A percentile compares a stretch with the other conserved stretches of the same genome.
These are phyloP conservation scores for Xenus cinereus DNA, from an alignment of 2,113 vertebrate species.

Conservation along the genomic window DNA sequence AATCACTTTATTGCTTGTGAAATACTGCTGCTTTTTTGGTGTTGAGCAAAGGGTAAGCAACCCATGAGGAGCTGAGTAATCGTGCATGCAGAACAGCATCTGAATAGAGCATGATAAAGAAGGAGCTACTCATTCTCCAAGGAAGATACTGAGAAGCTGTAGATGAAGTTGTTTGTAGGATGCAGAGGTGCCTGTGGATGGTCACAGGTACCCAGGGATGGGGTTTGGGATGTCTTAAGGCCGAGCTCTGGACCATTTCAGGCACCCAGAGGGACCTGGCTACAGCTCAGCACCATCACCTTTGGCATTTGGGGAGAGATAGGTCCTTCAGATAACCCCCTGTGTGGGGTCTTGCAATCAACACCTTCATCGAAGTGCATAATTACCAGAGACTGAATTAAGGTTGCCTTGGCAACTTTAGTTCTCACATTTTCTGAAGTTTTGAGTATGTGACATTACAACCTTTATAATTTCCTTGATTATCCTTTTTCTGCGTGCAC, in stretches of 20 bases:
- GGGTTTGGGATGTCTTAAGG: neutral
- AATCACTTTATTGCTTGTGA: conserved; percentile 34
- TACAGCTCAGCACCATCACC: neutral
- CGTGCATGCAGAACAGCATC: neutral
- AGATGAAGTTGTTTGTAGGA: neutral
- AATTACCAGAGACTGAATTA: neutral
- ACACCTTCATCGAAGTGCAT: neutral
- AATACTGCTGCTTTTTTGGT: conserved; percentile 9
- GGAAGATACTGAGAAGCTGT: neutral
- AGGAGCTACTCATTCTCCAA: neutral
- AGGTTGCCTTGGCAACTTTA: neutral
- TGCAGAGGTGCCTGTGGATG: neutral
- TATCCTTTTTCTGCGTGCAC: fast-evolving
- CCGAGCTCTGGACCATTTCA: neutral
- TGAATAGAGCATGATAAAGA: neutral
- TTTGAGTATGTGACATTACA: neutral
- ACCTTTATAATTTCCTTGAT: neutral
- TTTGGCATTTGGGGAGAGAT: neutral
- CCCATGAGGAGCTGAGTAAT: neutral
- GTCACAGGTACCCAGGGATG: fast-evolving
- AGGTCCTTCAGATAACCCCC: neutral
- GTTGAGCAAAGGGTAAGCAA: neutral
- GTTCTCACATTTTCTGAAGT: neutral
- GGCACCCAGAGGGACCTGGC: neutral
- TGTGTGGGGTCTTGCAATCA: neutral